Evolutionary conservation across 2,113 vertebrate species (phyloP).

Genomic region (Rhinolophus ferrumequinum): DNA sequence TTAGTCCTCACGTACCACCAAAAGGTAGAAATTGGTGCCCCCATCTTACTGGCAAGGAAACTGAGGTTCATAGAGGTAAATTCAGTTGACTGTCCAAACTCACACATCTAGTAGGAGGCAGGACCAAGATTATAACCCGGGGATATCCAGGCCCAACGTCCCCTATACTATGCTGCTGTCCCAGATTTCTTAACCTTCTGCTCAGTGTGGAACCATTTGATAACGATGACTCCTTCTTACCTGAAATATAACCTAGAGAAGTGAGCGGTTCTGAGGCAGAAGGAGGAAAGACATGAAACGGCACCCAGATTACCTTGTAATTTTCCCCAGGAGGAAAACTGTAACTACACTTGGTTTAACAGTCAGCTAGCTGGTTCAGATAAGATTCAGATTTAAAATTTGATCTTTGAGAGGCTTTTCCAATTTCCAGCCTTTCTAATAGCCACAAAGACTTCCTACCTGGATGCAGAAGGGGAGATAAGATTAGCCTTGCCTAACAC

Average conservation of each 20-base stretch:
- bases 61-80: background rate
- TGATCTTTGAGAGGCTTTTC: slow-evolving; percentile 44
- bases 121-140: background rate
- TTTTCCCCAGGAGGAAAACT: background rate
- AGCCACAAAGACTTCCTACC: slow-evolving; percentile 37
- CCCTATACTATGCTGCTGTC: background rate
- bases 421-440: slow-evolving; percentile 32
- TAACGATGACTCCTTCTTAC: background rate
- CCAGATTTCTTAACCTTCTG: background rate
- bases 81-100: background rate
- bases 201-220: background rate
- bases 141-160: background rate
- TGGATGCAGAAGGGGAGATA: slow-evolving; percentile 37
- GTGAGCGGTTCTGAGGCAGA: background rate
- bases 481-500: slow-evolving; percentile 4
- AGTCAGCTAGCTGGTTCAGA: slow-evolving; percentile 26
- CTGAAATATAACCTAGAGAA: background rate
- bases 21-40: background rate
- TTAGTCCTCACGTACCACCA: background rate
- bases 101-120: background rate
- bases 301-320: background rate
- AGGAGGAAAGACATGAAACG: background rate
- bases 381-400: slow-evolving; percentile 55
- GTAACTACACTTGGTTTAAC: slow-evolving; percentile 59
- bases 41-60: background rate